These are phyloP conservation scores for Cylas formicarius DNA, from an alignment of 1,140 invertebrate genomes.

Conservation along the genomic window DNA sequence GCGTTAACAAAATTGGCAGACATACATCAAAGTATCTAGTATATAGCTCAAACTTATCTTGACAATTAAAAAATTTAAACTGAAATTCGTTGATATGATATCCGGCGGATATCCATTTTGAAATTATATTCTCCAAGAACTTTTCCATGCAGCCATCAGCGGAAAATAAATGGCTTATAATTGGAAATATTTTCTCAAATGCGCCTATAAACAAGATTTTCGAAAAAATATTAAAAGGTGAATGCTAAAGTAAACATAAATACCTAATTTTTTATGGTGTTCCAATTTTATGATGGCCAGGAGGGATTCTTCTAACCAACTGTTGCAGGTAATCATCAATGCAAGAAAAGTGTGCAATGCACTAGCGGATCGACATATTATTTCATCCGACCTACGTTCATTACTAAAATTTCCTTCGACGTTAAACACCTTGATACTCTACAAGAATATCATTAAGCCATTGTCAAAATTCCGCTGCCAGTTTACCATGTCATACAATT, in stretches of 20 bases:
- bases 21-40: conserved; percentile 39
- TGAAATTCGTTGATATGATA: conserved; percentile 33
- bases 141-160: conserved; percentile 37
- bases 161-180: conserved; percentile 3
- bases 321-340: conserved; percentile 40
- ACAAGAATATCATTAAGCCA: conserved; percentile 11
- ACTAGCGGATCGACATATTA: conserved; percentile 36
- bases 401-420: conserved; percentile 21
- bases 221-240: neutral
- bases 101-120: conserved; percentile 30
- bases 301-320: conserved; percentile 41
- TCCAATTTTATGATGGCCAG: conserved; percentile 39
- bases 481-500: conserved; percentile 22
- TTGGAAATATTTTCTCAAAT: conserved; percentile 6
- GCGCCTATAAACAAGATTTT: conserved; percentile 1
- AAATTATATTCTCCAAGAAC: conserved; percentile 37
- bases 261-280: conserved; percentile 33
- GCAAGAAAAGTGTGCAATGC: conserved; percentile 39
- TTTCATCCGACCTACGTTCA: conserved; percentile 39
- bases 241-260: conserved; percentile 11
- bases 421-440: conserved; percentile 27
- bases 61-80: conserved; percentile 37
- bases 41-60: conserved; percentile 41
- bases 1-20: conserved; percentile 37
- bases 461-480: conserved; percentile 1